phyloP scores from a whole-genome alignment of 53 echinoderm and acorn worm species.

The Glandiceps talaboti region DNA sequence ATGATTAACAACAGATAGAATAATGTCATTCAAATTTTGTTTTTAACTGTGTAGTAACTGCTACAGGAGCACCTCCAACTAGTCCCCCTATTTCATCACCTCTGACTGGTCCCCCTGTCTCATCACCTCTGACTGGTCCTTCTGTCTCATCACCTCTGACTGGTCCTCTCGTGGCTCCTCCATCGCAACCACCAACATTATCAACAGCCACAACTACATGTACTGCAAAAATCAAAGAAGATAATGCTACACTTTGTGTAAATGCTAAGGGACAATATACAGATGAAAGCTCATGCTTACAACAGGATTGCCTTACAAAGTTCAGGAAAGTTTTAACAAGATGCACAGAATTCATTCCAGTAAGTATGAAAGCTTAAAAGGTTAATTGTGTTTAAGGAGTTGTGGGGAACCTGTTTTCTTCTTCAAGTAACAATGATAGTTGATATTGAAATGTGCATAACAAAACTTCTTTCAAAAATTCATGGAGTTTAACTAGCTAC shows the following conservation, averaged over 20 bases:
- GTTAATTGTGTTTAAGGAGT: too few species aligned
- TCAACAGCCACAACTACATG: neutral
- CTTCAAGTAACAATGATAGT: too few species aligned
- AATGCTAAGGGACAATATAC: neutral
- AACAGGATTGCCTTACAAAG: neutral
- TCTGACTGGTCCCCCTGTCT: slow-evolving; percentile 5
- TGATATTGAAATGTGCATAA: too few species aligned
- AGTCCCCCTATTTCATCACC: slow-evolving; percentile 5
- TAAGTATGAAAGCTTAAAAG: too few species aligned
- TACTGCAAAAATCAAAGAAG: neutral
- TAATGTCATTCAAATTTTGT: too few species aligned
- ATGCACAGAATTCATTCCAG: neutral
- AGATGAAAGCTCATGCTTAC: neutral
- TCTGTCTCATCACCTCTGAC: slow-evolving; percentile 2
- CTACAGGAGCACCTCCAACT: neutral
- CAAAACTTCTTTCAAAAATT: too few species aligned
- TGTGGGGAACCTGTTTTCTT: too few species aligned
- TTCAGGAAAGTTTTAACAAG: neutral
- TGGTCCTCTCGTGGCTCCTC: slow-evolving; percentile 12
- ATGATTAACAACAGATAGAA: too few species aligned
- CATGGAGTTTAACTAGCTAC: too few species aligned
- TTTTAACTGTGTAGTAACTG: too few species aligned
- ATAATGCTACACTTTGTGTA: neutral
- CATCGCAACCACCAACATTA: slow-evolving; percentile 1
- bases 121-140: slow-evolving; percentile 1